These are phyloP conservation scores for Tautogolabrus adspersus DNA, from an alignment of 2,113 vertebrate species.

Conservation along the genomic window DNA sequence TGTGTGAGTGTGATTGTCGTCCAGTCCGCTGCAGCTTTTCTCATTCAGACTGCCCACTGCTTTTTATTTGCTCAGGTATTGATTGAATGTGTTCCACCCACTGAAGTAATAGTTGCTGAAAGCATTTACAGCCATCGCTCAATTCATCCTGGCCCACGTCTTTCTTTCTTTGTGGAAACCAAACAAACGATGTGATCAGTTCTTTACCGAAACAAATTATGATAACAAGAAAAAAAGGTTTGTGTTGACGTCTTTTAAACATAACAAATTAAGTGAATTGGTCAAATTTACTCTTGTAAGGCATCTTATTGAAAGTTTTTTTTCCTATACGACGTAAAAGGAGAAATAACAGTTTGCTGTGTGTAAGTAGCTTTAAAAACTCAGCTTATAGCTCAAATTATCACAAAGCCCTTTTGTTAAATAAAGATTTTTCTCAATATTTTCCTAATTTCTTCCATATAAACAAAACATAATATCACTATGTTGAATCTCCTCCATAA, in stretches of 20 bases:
- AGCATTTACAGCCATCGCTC: slow-evolving; percentile 82
- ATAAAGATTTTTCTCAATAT: too few relatives aligned
- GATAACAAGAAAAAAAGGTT: slow-evolving; percentile 31
- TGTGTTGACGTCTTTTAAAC: not conserved
- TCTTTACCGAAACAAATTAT: slow-evolving; percentile 14
- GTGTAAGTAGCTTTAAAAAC: too few relatives aligned
- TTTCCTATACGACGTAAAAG: too few relatives aligned
- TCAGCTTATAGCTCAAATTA: too few relatives aligned
- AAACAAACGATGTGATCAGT: slow-evolving; percentile 47
- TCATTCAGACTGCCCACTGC: slow-evolving; percentile 76
- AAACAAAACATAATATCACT: not conserved
- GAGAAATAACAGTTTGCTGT: too few relatives aligned
- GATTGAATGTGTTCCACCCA: slow-evolving; percentile 82
- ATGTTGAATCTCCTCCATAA: too few relatives aligned
- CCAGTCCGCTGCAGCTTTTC: slow-evolving; percentile 64
- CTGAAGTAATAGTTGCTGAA: slow-evolving; percentile 86
- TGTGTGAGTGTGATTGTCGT: slow-evolving; percentile 56
- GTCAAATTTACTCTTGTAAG: not conserved
- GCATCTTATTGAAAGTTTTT: too few relatives aligned
- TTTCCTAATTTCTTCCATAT: not conserved
- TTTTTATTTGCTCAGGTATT: slow-evolving; percentile 84
- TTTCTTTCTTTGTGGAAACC: slow-evolving; percentile 46
- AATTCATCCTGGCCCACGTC: slow-evolving; percentile 63
- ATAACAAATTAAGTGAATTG: not conserved
- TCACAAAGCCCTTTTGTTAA: too few relatives aligned